Conservation (phyloP, 2,113 vertebrate species). For the Oostethus manadensis region DNA sequence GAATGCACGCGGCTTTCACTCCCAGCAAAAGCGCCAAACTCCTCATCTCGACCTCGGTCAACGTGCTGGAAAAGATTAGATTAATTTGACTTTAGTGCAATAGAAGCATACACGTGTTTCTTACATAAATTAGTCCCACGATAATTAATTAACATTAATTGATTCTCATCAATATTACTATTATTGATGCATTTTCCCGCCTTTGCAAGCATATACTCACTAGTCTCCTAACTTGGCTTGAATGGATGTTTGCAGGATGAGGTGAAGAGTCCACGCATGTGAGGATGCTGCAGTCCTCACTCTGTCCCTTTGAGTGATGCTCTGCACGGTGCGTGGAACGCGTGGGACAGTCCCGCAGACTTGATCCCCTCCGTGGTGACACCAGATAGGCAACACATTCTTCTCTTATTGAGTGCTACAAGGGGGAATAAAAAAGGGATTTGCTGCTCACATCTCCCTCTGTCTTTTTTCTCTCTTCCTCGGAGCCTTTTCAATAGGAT, state of each 20-base stretch:
- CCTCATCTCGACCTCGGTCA: constrained; percentile 71
- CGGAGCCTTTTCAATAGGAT: constrained; percentile 72
- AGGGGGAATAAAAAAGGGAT: constrained; percentile 82
- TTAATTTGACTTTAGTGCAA: no score
- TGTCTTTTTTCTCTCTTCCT: constrained; percentile 56
- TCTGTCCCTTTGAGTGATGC: constrained; percentile 73
- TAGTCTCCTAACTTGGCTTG: constrained; percentile 48
- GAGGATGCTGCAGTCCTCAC: constrained; percentile 58
- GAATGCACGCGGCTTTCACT: constrained; percentile 81
- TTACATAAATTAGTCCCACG: no score
- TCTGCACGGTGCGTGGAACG: constrained; percentile 72
- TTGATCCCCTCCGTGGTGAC: constrained; percentile 75
- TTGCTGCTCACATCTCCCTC: constrained; percentile 83
- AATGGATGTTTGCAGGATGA: constrained; percentile 47
- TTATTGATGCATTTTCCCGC: background rate
- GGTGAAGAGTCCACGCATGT: constrained; percentile 60
- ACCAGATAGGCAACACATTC: constrained; percentile 85
- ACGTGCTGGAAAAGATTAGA: background rate
- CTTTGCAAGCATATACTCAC: constrained; percentile 53
- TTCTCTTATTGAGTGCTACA: constrained; percentile 84
- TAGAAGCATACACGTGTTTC: no score
- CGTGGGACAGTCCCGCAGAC: constrained; percentile 76
- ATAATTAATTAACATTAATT: no score
- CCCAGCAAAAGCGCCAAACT: constrained; percentile 78
- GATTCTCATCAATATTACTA: no score